These are phyloP conservation scores for Torymus aiolomorphi DNA, from an alignment of 2,888 invertebrate genomes.

Conservation along the genomic window DNA sequence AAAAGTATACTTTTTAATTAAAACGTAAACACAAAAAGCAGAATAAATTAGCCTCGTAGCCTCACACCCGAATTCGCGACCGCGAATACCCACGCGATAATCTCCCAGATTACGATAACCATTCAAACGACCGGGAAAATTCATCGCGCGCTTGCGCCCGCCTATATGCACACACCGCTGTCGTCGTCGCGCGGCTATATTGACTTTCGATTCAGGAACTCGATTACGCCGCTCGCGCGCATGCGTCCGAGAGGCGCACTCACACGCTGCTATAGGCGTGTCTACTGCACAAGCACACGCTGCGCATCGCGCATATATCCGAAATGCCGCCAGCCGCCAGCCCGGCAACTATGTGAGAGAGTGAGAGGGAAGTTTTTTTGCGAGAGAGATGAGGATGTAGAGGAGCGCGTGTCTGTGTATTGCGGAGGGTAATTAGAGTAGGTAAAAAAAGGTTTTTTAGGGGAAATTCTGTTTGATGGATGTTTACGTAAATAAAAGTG, in stretches of 20 bases:
- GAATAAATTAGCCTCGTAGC: no score
- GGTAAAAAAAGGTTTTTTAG: no score
- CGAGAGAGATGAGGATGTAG: no score
- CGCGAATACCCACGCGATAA: conserved; percentile 26
- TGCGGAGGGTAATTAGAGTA: no score
- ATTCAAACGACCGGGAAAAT: conserved; percentile 32
- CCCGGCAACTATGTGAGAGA: no score
- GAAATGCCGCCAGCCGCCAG: no score
- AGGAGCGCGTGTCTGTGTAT: no score
- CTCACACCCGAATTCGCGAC: neutral
- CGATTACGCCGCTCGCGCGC: conserved; percentile 46
- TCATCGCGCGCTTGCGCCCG: neutral
- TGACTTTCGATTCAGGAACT: conserved; percentile 58
- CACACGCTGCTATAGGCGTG: neutral
- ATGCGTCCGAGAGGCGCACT: conserved; percentile 32
- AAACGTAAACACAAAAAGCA: no score
- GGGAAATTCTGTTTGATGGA: neutral
- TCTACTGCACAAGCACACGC: no score
- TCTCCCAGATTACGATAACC: conserved; percentile 32
- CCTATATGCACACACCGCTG: neutral
- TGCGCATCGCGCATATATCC: no score
- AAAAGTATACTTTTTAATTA: no score
- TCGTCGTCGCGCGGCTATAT: conserved; percentile 31
- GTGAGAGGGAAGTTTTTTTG: no score
- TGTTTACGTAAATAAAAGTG: neutral